phyloP scores from a whole-genome alignment of 2,888 invertebrate genomes.

The Noctua comes region DNA sequence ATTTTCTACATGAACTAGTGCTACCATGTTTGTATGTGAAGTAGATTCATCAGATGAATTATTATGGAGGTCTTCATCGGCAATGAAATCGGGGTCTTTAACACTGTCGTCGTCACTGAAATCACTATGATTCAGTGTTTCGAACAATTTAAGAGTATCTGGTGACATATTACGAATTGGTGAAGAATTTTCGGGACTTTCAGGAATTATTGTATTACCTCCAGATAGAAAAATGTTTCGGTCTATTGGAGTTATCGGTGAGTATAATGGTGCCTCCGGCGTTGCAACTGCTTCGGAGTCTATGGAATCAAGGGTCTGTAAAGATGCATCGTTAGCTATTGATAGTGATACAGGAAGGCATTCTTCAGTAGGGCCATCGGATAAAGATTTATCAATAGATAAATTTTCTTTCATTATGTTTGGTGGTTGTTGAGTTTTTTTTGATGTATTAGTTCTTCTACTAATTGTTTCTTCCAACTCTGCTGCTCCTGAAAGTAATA shows the following conservation, averaged over 20 bases:
- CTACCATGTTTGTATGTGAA: not conserved
- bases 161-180: constrained; percentile 28
- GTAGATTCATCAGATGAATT: not conserved
- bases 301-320: not conserved
- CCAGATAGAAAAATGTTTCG: constrained; percentile 5
- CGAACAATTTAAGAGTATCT: constrained; percentile 28
- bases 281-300: constrained; percentile 1
- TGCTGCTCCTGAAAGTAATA: constrained; percentile 3
- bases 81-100: constrained; percentile 26
- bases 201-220: constrained; percentile 3
- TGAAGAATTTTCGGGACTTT: constrained; percentile 19
- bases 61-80: constrained; percentile 18
- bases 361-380: not conserved
- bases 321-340: not conserved
- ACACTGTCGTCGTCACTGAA: constrained; percentile 29
- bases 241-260: constrained; percentile 10
- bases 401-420: not conserved
- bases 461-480: not conserved
- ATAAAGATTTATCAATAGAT: not conserved
- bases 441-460: not conserved
- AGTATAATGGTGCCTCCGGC: constrained; percentile 16
- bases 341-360: not conserved
- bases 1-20: not conserved
- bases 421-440: not conserved
- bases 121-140: constrained; percentile 24